Conservation (phyloP, 2,888 invertebrate genomes). For the Tetropium fuscum region DNA sequence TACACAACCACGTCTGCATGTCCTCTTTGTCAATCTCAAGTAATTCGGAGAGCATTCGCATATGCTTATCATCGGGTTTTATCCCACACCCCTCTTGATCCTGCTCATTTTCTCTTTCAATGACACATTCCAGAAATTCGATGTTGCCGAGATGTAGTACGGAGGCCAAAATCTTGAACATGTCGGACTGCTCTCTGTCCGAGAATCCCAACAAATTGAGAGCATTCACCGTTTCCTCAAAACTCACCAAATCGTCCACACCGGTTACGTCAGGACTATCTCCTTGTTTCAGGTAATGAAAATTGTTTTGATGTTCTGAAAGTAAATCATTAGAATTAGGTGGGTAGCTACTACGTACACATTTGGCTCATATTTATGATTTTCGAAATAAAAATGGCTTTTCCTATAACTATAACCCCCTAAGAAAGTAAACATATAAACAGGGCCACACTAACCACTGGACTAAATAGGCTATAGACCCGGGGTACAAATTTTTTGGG, state of each 20-base stretch:
- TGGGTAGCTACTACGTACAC: too few species aligned
- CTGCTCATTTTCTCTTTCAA: slow-evolving; percentile 68
- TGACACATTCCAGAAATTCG: slow-evolving; percentile 62
- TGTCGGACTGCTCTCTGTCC: slow-evolving; percentile 79
- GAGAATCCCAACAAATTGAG: slow-evolving; percentile 85
- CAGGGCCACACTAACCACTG: too few species aligned
- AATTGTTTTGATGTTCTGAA: slow-evolving; percentile 81
- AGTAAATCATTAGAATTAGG: slow-evolving; percentile 33
- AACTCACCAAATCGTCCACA: slow-evolving; percentile 85
- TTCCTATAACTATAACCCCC: too few species aligned
- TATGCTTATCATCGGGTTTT: slow-evolving; percentile 75
- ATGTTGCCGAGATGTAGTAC: slow-evolving; percentile 96
- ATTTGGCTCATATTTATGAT: too few species aligned
- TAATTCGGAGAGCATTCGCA: slow-evolving; percentile 76
- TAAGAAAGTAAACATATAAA: too few species aligned
- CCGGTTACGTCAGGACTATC: slow-evolving; percentile 85
- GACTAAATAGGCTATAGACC: too few species aligned
- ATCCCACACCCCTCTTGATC: slow-evolving; percentile 78
- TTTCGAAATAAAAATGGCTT: too few species aligned
- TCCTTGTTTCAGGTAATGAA: slow-evolving; percentile 87
- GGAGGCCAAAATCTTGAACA: slow-evolving; percentile 88
- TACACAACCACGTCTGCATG: slow-evolving; percentile 89
- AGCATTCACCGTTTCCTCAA: slow-evolving; percentile 83
- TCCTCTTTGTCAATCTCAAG: slow-evolving; percentile 82
- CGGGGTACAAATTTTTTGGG: too few species aligned